These are phyloP conservation scores for Aphelenchoides bicaudatus DNA, from an alignment of 2,888 invertebrate genomes.

Conservation along the genomic window DNA sequence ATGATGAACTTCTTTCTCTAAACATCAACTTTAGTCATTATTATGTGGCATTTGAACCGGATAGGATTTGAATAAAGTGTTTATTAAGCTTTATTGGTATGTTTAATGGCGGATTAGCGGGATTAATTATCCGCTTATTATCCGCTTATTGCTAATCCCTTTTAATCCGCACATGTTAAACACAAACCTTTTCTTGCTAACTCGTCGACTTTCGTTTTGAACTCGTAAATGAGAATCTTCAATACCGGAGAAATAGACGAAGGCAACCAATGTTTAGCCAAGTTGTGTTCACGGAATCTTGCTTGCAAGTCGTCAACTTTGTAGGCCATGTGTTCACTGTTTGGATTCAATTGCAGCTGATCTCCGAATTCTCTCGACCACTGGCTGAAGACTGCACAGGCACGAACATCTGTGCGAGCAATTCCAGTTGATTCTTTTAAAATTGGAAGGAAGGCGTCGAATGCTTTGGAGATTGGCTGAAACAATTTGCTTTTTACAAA, in stretches of 20 bases:
- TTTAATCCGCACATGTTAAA: no score
- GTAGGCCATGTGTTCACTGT: conserved; percentile 35
- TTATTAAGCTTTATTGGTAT: no score
- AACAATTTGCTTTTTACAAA: conserved; percentile 10
- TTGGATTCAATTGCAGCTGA: conserved; percentile 29
- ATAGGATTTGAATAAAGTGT: no score
- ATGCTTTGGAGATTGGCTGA: conserved; percentile 36
- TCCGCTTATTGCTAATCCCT: no score
- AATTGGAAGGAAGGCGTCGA: conserved; percentile 45
- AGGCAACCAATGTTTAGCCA: conserved; percentile 46
- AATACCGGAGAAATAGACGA: conserved; percentile 43
- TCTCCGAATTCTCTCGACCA: conserved; percentile 37
- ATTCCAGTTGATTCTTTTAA: conserved; percentile 45
- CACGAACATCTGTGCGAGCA: conserved; percentile 44
- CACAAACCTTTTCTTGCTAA: conserved; percentile 12
- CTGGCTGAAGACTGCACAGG: conserved; percentile 48
- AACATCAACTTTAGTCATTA: no score
- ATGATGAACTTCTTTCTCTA: conserved; percentile 21
- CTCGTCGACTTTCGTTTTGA: conserved; percentile 29
- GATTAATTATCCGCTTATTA: no score
- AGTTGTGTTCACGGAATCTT: conserved; percentile 35
- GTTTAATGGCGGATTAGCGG: no score
- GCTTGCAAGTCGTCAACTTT: conserved; percentile 46
- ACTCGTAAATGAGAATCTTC: conserved; percentile 31
- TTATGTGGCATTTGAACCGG: no score